Conservation (phyloP, 2,797 vertebrate genomes). For the Anomalospiza imberbis region DNA sequence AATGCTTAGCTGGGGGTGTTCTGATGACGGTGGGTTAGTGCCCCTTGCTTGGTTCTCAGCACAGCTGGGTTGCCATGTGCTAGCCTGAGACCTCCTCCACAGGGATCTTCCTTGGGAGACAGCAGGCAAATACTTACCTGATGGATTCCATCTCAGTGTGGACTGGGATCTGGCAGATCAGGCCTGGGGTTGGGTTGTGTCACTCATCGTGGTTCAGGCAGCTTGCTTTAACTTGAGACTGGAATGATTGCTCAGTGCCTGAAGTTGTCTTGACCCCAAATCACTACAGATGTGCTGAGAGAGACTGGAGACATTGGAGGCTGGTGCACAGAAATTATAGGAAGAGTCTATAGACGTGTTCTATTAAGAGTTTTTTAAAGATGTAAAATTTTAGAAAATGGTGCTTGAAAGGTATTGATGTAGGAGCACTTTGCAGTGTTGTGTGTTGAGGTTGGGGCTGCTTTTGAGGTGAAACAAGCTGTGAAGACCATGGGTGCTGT, state of each 20-base stretch:
- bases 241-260: background rate
- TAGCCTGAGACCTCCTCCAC: background rate
- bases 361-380: background rate
- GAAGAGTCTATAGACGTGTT: background rate
- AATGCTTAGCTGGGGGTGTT: background rate
- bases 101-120: background rate
- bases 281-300: background rate
- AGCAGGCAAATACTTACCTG: background rate
- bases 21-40: background rate
- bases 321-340: background rate
- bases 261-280: background rate
- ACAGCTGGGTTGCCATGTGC: background rate
- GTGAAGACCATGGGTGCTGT: background rate
- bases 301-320: background rate
- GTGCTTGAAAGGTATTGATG: background rate
- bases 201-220: fast-evolving
- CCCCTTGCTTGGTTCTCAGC: background rate
- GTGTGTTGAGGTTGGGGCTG: background rate
- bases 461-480: background rate
- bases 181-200: background rate
- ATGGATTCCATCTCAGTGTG: background rate
- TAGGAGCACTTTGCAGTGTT: background rate
- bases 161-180: background rate
- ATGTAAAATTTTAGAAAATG: background rate
- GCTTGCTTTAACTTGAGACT: background rate